phyloP scores from a whole-genome alignment of 2,888 invertebrate genomes.

The Microctonus aethiopoides region DNA sequence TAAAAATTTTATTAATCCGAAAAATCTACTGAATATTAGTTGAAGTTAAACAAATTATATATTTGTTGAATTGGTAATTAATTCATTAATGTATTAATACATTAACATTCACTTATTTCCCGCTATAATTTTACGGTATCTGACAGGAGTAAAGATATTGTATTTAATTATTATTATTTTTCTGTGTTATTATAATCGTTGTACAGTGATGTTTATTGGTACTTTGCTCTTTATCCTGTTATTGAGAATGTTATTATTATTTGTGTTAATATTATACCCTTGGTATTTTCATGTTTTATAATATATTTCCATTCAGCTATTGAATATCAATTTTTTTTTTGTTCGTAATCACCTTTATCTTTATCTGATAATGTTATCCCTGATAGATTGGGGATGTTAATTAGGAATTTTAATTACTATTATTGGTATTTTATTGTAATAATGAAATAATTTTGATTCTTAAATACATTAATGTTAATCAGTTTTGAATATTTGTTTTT shows the following conservation, averaged over 20 bases:
- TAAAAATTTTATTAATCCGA: background rate
- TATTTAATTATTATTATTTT: no score
- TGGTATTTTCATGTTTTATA: background rate
- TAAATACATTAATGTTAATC: background rate
- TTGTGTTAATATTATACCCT: background rate
- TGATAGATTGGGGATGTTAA: background rate
- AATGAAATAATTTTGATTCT: no score
- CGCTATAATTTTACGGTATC: background rate
- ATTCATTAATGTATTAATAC: background rate
- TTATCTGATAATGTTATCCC: background rate
- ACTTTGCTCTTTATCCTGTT: background rate
- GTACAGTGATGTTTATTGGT: background rate
- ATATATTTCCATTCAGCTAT: background rate
- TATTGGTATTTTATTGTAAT: background rate
- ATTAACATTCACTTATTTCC: background rate
- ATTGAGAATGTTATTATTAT: background rate
- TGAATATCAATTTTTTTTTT: background rate
- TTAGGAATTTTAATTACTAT: background rate
- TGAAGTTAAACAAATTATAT: background rate
- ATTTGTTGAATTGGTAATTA: no score
- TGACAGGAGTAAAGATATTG: background rate
- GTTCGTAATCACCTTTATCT: no score
- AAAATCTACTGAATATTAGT: background rate
- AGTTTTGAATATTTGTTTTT: background rate
- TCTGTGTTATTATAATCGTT: background rate